Percentiles rank a stretch among this genome's conserved stretches.
phyloP scores from a whole-genome alignment of 64 coral and sea anemone genomes.

The Pocillopora damicornis region DNA sequence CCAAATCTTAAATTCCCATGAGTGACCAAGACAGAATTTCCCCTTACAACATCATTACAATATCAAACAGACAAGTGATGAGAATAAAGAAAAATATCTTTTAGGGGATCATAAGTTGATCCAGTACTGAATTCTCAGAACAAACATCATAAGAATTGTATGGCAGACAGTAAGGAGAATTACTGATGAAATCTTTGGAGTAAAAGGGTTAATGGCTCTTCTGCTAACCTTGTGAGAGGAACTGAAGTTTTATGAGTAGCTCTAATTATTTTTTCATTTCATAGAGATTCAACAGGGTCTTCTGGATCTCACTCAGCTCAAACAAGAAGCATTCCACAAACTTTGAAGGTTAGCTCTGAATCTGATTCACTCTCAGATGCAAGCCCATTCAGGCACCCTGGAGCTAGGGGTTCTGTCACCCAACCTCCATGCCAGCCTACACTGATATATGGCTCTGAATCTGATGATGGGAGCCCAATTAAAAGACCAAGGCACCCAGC shows the following conservation, averaged over 20 bases:
- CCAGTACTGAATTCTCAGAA: too few relatives aligned
- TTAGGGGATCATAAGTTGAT: too few relatives aligned
- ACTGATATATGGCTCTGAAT: slow-evolving; percentile 41
- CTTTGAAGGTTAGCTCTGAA: slow-evolving; percentile 14
- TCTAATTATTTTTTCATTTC: neutral
- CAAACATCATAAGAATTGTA: too few relatives aligned
- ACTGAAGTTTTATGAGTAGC: neutral
- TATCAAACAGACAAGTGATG: too few relatives aligned
- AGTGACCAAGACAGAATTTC: too few relatives aligned
- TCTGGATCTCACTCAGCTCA: neutral
- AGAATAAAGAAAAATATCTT: too few relatives aligned
- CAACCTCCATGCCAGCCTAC: slow-evolving; percentile 17
- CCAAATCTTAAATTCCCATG: too few relatives aligned
- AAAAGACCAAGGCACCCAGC: slow-evolving; percentile 23
- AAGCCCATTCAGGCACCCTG: neutral
- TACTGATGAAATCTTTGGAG: too few relatives aligned
- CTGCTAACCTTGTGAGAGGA: too few relatives aligned
- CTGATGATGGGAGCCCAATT: slow-evolving; percentile 25
- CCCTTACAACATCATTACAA: too few relatives aligned
- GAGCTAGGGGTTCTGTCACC: neutral
- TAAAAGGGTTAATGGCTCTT: too few relatives aligned
- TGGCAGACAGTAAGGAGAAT: too few relatives aligned
- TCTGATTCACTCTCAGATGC: slow-evolving; percentile 24
- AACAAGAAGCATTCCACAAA: slow-evolving; percentile 17
- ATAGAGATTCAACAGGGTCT: slow-evolving; percentile 7